Percentiles rank a stretch among this genome's conserved stretches.
Conservation (phyloP, 2,113 vertebrate species). For the Alethe diademata region DNA sequence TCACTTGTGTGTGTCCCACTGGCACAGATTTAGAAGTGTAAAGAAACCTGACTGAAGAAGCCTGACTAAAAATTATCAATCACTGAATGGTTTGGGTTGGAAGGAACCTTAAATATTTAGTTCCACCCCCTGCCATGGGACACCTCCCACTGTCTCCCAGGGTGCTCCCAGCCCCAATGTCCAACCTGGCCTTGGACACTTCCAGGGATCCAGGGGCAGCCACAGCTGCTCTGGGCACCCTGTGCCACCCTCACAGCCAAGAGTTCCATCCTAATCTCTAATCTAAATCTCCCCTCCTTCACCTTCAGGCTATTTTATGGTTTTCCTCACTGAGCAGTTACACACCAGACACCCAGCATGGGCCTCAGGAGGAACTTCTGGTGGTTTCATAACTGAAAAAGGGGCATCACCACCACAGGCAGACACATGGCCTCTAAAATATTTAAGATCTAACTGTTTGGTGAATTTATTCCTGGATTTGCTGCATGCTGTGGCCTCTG, state of each 20-base stretch:
- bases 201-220: background rate
- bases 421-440: background rate
- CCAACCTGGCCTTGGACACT: background rate
- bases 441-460: background rate
- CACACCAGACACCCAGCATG: background rate
- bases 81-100: background rate
- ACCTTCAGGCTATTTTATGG: background rate
- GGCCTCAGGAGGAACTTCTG: background rate
- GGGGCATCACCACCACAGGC: fast-evolving
- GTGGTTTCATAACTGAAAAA: background rate
- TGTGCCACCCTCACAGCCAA: background rate
- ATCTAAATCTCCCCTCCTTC: background rate
- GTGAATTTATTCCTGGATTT: background rate
- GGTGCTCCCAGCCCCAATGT: fast-evolving
- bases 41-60: background rate
- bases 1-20: background rate
- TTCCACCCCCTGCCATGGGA: background rate
- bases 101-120: background rate
- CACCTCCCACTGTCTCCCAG: background rate
- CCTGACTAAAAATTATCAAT: background rate
- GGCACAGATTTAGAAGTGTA: background rate
- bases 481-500: background rate
- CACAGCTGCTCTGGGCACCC: background rate
- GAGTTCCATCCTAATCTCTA: background rate
- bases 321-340: background rate